These are phyloP conservation scores for Cichladusa arquata DNA, from an alignment of 2,113 vertebrate species.

Conservation along the genomic window DNA sequence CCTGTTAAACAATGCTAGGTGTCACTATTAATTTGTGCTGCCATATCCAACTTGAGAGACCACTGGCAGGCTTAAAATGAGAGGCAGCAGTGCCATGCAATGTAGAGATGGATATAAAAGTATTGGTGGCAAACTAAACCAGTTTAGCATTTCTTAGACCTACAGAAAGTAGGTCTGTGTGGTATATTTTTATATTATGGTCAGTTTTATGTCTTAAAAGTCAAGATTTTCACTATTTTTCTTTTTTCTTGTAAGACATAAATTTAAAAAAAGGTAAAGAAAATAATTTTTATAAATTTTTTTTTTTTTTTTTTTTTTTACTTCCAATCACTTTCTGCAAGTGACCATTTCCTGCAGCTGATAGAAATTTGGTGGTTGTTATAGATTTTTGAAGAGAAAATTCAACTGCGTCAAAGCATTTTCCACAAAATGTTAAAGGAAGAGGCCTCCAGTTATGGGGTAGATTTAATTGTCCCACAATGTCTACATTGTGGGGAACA, in stretches of 20 bases:
- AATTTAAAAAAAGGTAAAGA: background rate
- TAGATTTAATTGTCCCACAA: background rate
- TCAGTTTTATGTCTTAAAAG: background rate
- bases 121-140: background rate
- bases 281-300: background rate
- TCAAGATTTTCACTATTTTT: background rate
- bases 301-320: background rate
- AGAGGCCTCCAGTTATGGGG: background rate
- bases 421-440: background rate
- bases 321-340: background rate
- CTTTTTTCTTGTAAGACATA: background rate
- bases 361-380: background rate
- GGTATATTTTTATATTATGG: background rate
- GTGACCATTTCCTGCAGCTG: background rate
- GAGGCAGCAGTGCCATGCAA: background rate
- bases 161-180: background rate
- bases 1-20: background rate
- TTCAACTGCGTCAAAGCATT: background rate
- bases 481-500: background rate
- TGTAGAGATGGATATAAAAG: background rate
- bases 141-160: background rate
- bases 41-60: background rate
- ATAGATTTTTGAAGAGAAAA: background rate
- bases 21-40: background rate
- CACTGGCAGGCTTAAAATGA: background rate